Percentiles rank a stretch among this genome's conserved stretches.
Conservation (phyloP, 2,888 invertebrate species). For the Onchidella celtica region DNA sequence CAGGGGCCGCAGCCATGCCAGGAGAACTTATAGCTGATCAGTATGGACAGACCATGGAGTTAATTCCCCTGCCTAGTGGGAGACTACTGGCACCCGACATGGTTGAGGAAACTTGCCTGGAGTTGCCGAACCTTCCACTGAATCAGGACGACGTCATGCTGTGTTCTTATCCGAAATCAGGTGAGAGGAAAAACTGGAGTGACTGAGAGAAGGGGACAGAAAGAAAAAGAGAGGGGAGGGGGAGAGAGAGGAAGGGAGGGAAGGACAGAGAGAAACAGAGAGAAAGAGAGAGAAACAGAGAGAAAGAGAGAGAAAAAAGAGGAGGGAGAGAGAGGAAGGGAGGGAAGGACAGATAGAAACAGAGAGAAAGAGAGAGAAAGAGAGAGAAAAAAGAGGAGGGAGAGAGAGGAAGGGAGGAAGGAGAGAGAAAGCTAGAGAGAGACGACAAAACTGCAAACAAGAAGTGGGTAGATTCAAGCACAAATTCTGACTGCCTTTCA, state of each 20-base stretch:
- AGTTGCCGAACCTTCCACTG: neutral
- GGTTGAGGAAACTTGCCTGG: neutral
- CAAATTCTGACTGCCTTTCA: neutral
- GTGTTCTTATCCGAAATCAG: neutral
- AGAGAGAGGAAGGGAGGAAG: neutral
- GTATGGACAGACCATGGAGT: constrained; percentile 12
- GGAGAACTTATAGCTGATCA: constrained; percentile 18
- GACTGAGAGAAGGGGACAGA: no score
- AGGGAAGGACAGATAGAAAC: no score
- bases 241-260: neutral
- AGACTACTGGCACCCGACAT: constrained; percentile 14
- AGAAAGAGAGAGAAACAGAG: no score
- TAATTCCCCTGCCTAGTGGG: constrained; percentile 7
- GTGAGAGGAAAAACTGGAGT: neutral
- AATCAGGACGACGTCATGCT: constrained; percentile 33
- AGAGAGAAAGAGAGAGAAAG: neutral
- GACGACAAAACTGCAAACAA: neutral
- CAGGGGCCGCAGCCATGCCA: constrained; percentile 2
- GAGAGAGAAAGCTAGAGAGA: neutral
- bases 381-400: neutral
- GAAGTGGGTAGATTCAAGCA: neutral
- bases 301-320: neutral
- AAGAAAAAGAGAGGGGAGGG: neutral
- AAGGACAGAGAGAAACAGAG: no score
- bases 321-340: neutral